A percentile compares a stretch with the other conserved stretches of the same genome.
phyloP scores from a whole-genome alignment of 2,888 invertebrate species.

The Malachius bipustulatus region DNA sequence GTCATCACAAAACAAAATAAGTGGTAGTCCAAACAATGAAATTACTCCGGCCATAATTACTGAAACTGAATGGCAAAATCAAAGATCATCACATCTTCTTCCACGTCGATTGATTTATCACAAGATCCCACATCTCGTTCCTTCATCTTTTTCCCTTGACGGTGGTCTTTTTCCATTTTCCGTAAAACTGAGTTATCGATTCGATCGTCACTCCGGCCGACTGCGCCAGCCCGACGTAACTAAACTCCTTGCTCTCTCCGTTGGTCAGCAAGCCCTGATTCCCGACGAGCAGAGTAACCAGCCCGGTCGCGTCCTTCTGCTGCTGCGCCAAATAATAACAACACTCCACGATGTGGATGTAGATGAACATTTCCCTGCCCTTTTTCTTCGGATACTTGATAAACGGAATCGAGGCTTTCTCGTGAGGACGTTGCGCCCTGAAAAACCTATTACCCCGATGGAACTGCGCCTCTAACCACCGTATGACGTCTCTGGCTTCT shows the following conservation, averaged over 20 bases:
- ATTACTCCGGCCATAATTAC: too few species aligned
- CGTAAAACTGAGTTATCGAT: constrained; percentile 70
- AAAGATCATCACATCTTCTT: too few species aligned
- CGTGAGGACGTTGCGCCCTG: constrained; percentile 75
- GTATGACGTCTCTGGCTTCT: constrained; percentile 80
- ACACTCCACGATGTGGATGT: constrained; percentile 73
- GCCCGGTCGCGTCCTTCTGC: constrained; percentile 42
- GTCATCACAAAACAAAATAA: too few species aligned
- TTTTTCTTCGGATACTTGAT: constrained; percentile 68
- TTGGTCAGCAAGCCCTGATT: constrained; percentile 31
- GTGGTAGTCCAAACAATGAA: too few species aligned
- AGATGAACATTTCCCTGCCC: constrained; percentile 60
- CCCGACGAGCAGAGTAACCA: constrained; percentile 72
- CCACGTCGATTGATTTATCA: too few species aligned
- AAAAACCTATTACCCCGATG: constrained; percentile 78
- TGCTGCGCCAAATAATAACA: constrained; percentile 62
- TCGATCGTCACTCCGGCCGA: constrained; percentile 73
- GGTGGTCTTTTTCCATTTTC: constrained; percentile 70
- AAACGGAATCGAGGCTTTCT: constrained; percentile 58
- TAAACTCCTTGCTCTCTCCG: constrained; percentile 52
- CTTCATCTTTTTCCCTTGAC: constrained; percentile 53
- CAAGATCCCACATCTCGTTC: too few species aligned
- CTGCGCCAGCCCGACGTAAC: constrained; percentile 64
- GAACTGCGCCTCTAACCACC: constrained; percentile 84
- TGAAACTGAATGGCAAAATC: too few species aligned